phyloP scores from a whole-genome alignment of 2,888 invertebrate species.

The Xestoiulus laeticollis region DNA sequence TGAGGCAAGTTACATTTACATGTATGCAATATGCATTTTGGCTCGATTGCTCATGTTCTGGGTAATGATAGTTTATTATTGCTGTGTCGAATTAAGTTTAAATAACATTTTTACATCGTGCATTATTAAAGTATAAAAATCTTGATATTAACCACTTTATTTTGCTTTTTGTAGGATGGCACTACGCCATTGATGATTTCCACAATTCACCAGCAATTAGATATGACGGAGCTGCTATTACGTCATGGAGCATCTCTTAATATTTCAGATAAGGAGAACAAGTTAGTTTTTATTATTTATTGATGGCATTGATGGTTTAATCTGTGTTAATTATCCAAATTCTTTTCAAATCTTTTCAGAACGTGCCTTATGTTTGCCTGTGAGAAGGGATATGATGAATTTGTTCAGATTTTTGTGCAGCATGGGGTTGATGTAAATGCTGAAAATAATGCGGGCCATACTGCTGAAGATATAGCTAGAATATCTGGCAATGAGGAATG shows the following conservation, averaged over 20 bases:
- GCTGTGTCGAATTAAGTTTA: too few relatives aligned
- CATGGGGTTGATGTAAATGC: constrained; percentile 76
- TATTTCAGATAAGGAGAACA: constrained; percentile 68
- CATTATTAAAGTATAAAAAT: too few relatives aligned
- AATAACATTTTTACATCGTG: too few relatives aligned
- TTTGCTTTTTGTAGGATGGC: constrained; percentile 66
- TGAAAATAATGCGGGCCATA: constrained; percentile 74
- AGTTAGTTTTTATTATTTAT: neutral
- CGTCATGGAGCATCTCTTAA: constrained; percentile 72
- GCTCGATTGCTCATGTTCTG: too few relatives aligned
- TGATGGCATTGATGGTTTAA: neutral
- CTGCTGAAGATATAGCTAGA: constrained; percentile 79
- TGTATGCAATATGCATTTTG: neutral
- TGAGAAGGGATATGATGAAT: constrained; percentile 8
- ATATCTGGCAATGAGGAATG: constrained; percentile 74
- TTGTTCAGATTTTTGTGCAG: constrained; percentile 70
- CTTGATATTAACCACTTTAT: too few relatives aligned
- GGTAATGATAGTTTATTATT: too few relatives aligned
- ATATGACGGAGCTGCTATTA: constrained; percentile 70
- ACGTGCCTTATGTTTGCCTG: constrained; percentile 66
- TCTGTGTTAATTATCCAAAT: neutral
- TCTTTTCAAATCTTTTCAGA: neutral
- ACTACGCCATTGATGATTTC: constrained; percentile 72
- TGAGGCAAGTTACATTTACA: constrained; percentile 63
- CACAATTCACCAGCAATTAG: constrained; percentile 68